phyloP scores from a whole-genome alignment of 2,888 invertebrate species.

The Argyra leucocephala region DNA sequence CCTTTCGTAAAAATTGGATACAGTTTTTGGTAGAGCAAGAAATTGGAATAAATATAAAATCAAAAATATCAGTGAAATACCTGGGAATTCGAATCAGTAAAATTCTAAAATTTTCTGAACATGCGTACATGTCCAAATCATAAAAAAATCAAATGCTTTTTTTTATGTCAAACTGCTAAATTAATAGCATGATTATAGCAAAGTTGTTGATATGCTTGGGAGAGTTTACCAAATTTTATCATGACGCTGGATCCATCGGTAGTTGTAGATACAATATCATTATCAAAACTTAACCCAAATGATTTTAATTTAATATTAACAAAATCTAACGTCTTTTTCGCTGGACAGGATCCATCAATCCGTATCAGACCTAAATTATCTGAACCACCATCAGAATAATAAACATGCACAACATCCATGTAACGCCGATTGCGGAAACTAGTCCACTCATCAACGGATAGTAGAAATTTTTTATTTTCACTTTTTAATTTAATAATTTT shows the following conservation, averaged over 20 bases:
- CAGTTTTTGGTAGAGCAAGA: too few species aligned
- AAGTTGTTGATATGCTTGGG: conserved; percentile 12
- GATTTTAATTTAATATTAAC: conserved; percentile 3
- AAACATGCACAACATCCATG: conserved; percentile 13
- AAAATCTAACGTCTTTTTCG: conserved; percentile 7
- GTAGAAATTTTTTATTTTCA: neutral
- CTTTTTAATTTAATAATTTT: conserved; percentile 4
- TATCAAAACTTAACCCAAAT: neutral
- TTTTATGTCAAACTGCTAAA: too few species aligned
- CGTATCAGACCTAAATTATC: conserved; percentile 8
- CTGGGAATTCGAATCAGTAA: too few species aligned
- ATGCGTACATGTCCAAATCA: too few species aligned
- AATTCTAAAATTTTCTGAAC: too few species aligned
- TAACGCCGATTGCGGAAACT: conserved; percentile 13
- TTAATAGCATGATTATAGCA: conserved; percentile 14
- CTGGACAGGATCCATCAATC: conserved; percentile 12
- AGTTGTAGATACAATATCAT: conserved; percentile 10
- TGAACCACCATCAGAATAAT: conserved; percentile 5
- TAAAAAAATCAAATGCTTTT: too few species aligned
- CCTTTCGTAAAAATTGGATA: too few species aligned
- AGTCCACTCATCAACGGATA: conserved; percentile 12
- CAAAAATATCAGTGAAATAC: too few species aligned
- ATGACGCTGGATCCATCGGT: conserved; percentile 11
- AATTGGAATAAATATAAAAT: too few species aligned
- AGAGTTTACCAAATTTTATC: conserved; percentile 12